These are phyloP conservation scores for Pleuronectes platessa DNA, from an alignment of 2,113 vertebrate genomes.

Conservation along the genomic window DNA sequence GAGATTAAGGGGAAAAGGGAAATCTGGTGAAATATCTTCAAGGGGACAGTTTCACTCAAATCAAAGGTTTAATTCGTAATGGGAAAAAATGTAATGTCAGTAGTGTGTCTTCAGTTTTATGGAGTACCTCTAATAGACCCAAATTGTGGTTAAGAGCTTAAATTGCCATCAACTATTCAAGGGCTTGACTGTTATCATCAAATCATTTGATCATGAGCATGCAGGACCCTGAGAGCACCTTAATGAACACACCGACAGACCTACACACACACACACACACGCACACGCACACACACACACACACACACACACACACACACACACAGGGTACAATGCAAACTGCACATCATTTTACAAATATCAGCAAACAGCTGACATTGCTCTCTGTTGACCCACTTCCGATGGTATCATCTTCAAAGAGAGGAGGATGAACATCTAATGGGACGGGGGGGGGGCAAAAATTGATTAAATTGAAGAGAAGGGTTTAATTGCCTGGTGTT, in stretches of 20 bases:
- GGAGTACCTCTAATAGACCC: slow-evolving; percentile 53
- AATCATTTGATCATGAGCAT: slow-evolving; percentile 65
- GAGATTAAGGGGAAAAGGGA: slow-evolving; percentile 13
- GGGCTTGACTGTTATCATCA: slow-evolving; percentile 59
- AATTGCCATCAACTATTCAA: slow-evolving; percentile 65
- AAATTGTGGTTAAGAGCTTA: slow-evolving; percentile 60
- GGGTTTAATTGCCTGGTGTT: slow-evolving; percentile 62
- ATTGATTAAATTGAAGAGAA: slow-evolving; percentile 56
- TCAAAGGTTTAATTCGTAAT: slow-evolving; percentile 50
- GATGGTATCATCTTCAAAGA: slow-evolving; percentile 69
- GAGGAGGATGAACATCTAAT: slow-evolving; percentile 30
- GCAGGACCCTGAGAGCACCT: slow-evolving; percentile 48
- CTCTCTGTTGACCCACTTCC: slow-evolving; percentile 72
- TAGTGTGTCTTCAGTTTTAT: slow-evolving; percentile 34
- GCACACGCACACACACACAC: neutral
- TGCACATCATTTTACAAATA: slow-evolving; percentile 46
- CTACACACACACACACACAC: slow-evolving; percentile 14
- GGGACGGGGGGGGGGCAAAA: slow-evolving; percentile 1
- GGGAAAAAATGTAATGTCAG: neutral
- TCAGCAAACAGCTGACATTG: slow-evolving; percentile 69
- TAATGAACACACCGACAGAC: slow-evolving; percentile 58
- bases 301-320: neutral
- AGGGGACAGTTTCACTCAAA: slow-evolving; percentile 41
- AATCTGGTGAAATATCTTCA: slow-evolving; percentile 14
- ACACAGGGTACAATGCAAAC: neutral